A percentile compares a stretch with the other conserved stretches of the same genome.
phyloP scores from a whole-genome alignment of 2,797 vertebrate genomes.

The Selene dorsalis region DNA sequence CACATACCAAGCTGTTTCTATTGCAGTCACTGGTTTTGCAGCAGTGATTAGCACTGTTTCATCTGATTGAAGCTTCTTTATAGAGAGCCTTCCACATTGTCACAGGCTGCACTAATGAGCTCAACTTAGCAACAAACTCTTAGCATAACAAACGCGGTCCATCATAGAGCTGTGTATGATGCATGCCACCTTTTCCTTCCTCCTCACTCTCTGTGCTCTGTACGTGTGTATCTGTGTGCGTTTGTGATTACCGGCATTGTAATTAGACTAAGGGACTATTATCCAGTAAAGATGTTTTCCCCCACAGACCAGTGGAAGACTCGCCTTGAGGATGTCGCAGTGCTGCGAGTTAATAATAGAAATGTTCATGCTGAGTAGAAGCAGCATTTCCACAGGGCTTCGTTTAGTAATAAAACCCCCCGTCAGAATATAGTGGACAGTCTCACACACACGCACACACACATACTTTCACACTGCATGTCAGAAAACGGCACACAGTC shows the following conservation, averaged over 20 bases:
- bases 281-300: constrained; percentile 88
- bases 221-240: constrained; percentile 35
- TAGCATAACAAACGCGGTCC: constrained; percentile 21
- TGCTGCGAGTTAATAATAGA: constrained; percentile 89
- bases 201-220: constrained; percentile 14
- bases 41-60: constrained; percentile 25
- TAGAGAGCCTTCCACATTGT: constrained; percentile 34
- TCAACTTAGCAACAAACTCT: constrained; percentile 21
- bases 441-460: constrained; percentile 27
- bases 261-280: constrained; percentile 86
- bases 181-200: constrained; percentile 29
- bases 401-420: constrained; percentile 72
- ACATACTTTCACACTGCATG: constrained; percentile 15
- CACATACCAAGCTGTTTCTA: constrained; percentile 39
- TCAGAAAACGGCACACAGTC: constrained; percentile 26
- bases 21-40: constrained; percentile 40
- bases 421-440: constrained; percentile 53
- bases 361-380: constrained; percentile 87
- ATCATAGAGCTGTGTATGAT: constrained; percentile 8
- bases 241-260: constrained; percentile 75
- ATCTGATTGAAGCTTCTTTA: constrained; percentile 45
- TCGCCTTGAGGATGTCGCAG: constrained; percentile 81
- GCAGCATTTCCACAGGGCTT: constrained; percentile 83
- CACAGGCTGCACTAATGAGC: constrained; percentile 63
- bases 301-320: constrained; percentile 83